phyloP scores from a whole-genome alignment of 2,797 vertebrate genomes.

The Lacerta viridis region DNA sequence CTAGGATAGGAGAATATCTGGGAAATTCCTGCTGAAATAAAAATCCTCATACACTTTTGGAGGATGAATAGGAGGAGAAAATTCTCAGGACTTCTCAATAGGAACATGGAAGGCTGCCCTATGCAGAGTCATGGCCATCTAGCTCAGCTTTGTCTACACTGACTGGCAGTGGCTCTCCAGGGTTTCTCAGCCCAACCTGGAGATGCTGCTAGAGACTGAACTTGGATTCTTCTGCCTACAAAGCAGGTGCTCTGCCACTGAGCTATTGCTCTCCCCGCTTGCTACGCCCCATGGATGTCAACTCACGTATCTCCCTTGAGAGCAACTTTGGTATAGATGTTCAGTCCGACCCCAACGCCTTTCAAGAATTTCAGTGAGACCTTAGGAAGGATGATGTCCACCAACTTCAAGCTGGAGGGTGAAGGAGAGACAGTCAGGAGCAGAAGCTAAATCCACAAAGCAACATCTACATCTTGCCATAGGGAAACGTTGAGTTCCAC shows the following conservation, averaged over 20 bases:
- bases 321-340: constrained; percentile 74
- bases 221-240: no score
- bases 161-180: no score
- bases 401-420: constrained; percentile 70
- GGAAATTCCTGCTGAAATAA: not conserved
- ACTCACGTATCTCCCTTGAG: constrained; percentile 72
- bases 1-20: not conserved
- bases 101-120: no score
- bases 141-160: no score
- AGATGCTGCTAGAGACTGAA: no score
- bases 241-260: no score
- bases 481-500: no score
- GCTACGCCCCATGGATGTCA: fast-evolving
- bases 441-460: fast-evolving
- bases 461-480: no score
- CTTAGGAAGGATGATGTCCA: constrained; percentile 74
- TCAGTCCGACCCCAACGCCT: constrained; percentile 74
- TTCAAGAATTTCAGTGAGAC: constrained; percentile 71
- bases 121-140: no score
- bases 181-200: no score
- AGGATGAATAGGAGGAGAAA: not conserved
- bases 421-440: not conserved
- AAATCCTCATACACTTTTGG: not conserved
- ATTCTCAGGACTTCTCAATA: no score
- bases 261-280: fast-evolving